Percentiles rank a stretch among this genome's conserved stretches.
These are phyloP conservation scores for Hydroisotoma schaefferi DNA, from an alignment of 2,888 invertebrate species.

Conservation along the genomic window DNA sequence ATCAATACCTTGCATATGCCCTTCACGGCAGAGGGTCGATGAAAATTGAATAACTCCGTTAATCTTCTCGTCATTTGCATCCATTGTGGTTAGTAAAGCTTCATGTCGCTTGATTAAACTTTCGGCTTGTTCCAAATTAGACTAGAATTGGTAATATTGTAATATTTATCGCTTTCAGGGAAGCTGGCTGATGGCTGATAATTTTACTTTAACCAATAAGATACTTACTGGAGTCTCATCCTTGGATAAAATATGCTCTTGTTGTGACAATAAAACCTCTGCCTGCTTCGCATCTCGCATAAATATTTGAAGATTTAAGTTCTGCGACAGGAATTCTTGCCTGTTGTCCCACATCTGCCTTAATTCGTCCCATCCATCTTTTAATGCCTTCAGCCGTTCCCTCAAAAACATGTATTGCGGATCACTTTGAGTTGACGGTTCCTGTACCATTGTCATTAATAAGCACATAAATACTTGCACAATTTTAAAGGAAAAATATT, in stretches of 20 bases:
- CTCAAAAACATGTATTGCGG: conserved; percentile 99
- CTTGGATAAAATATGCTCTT: conserved; percentile 95
- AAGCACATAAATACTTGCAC: not conserved
- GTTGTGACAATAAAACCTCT: conserved; percentile 94
- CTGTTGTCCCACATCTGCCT: conserved; percentile 99
- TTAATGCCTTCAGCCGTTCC: conserved; percentile 93
- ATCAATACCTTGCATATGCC: conserved; percentile 74
- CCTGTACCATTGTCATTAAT: conserved; percentile 52
- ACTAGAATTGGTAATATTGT: conserved; percentile 50
- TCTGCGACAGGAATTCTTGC: conserved; percentile 89
- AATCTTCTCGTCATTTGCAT: conserved; percentile 99
- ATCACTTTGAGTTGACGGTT: conserved; percentile 84
- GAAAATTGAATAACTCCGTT: conserved; percentile 94
- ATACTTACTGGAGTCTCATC: conserved; percentile 80
- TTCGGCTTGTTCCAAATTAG: conserved; percentile 94
- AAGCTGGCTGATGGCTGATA: too few relatives aligned
- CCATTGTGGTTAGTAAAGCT: conserved; percentile 98
- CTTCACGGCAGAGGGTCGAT: conserved; percentile 81
- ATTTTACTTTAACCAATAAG: not conserved
- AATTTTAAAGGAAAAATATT: too few relatives aligned
- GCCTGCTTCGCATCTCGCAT: conserved; percentile 96
- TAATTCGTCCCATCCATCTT: conserved; percentile 98
- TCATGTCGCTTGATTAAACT: conserved; percentile 95
- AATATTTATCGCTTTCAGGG: too few relatives aligned
- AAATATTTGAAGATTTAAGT: conserved; percentile 90